phyloP scores from a whole-genome alignment of 2,888 invertebrate species.

The Latrodectus elegans region DNA sequence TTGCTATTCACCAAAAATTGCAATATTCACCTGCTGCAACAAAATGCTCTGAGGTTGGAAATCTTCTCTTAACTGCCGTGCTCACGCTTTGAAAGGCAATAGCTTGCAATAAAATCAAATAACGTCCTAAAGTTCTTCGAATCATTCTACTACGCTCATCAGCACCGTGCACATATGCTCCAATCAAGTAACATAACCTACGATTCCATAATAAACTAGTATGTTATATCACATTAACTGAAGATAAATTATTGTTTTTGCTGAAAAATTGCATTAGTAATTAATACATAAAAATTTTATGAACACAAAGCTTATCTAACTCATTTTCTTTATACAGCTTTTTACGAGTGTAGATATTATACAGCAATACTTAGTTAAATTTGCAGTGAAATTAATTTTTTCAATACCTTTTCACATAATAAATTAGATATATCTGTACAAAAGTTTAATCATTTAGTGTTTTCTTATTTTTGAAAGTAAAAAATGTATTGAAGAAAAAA shows the following conservation, averaged over 20 bases:
- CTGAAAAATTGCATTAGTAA: too few species aligned
- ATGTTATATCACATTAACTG: neutral
- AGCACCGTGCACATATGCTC: constrained; percentile 72
- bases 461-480: too few species aligned
- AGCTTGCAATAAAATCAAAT: constrained; percentile 73
- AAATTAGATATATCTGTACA: too few species aligned
- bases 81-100: constrained; percentile 71
- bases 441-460: too few species aligned
- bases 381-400: too few species aligned
- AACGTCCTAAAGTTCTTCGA: constrained; percentile 75
- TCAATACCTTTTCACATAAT: too few species aligned
- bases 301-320: too few species aligned
- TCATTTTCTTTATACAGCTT: too few species aligned
- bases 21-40: constrained; percentile 75
- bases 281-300: too few species aligned
- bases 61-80: constrained; percentile 76
- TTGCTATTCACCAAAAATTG: neutral
- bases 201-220: neutral
- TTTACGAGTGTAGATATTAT: too few species aligned
- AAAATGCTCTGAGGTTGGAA: constrained; percentile 76
- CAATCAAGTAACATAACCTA: constrained; percentile 58
- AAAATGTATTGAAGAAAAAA: too few species aligned
- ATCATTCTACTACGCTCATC: constrained; percentile 75
- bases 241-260: neutral
- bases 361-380: too few species aligned